Percentiles rank a stretch among this genome's conserved stretches.
Evolutionary conservation across 2,797 vertebrate species (phyloP).

Genomic region (Carcharodon carcharias): DNA sequence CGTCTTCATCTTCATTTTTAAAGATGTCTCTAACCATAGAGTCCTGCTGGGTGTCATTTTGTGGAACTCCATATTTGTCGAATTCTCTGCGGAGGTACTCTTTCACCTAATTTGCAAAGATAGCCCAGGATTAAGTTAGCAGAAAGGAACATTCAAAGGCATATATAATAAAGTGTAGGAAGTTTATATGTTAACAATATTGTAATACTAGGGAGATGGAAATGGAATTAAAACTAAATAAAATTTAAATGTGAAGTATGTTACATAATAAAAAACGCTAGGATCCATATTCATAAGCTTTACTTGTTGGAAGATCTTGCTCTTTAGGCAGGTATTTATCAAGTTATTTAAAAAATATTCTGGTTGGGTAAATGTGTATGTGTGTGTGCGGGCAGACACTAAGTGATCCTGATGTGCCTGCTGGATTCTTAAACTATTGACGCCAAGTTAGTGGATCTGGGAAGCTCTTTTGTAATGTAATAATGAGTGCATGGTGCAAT

Average conservation of each 20-base stretch:
- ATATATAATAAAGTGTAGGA: neutral
- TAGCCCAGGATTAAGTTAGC: neutral
- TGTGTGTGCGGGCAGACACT: neutral
- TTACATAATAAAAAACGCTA: neutral
- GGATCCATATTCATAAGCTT: neutral
- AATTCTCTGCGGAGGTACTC: conserved; percentile 87
- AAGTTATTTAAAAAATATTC: neutral
- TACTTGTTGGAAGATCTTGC: neutral
- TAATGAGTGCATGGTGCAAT: too few relatives aligned
- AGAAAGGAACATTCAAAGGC: neutral
- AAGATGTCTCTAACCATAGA: conserved; percentile 87
- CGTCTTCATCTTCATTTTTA: conserved; percentile 86
- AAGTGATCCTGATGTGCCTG: neutral
- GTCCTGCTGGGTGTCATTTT: conserved; percentile 88
- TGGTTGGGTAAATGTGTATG: neutral
- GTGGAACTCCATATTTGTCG: conserved; percentile 76
- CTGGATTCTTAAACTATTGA: neutral
- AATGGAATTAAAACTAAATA: neutral
- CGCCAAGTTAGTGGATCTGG: neutral
- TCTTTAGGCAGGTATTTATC: neutral
- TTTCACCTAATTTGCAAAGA: conserved; percentile 69
- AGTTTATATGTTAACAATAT: conserved; percentile 10
- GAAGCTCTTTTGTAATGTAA: neutral
- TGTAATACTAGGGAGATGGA: neutral
- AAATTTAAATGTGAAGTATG: neutral